Base-by-base conservation (phyloP, 2,797 vertebrate genomes). In the Catharus ustulatus region DNA sequence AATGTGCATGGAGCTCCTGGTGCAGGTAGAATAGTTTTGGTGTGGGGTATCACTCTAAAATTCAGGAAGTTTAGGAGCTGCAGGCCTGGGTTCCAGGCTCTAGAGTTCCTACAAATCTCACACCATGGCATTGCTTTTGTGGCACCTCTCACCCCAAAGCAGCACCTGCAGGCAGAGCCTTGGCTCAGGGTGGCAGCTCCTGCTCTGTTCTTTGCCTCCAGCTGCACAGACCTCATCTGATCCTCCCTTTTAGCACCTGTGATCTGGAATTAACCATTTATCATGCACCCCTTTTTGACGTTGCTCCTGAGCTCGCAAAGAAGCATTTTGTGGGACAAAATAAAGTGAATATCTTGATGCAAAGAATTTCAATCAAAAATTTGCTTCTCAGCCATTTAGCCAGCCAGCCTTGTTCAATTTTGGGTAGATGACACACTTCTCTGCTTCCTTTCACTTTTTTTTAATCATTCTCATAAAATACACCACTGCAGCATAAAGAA, bases 401-500 rank as follows among this genome's bases (percentile, higher is more conserved):
- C 57, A 54, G 46, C 10, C 29, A 15, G 71, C 76, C 87, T 63
- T 63, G 58, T 82, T 91, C 73, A 40, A 3, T 87, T 90, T 84
- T 52, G 49, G 79, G 22, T 1, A 2, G 78, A 69, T 82, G 17
- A 66, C 54, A 77, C 64, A 82, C 49, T 84, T 84, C 58, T 73
- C 51, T 81, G 32, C 80, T 84, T 86, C 81, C 26, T 88, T 91
- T 79, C 51, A 69, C 26, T 77, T 84, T 87, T 86, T 84, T 74
- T 49, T 5, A 88, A 91, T 89, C 67, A 12, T 51, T 75, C 62
- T 55, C 11, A 10, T 90, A 77, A 85, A 89, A 84, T 69, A 90
- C 68, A 83, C 49, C 32, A 57, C 30, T 4, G 15, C 75, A 82
- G 74, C 69, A 83, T 87, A 94, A 94, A 89, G 89, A 55, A 48